Evolutionary conservation across 92 coral and sea anemone genomes (phyloP), one percentile per base, ranked within the genome.

Genomic region (Metridium senile): DNA sequence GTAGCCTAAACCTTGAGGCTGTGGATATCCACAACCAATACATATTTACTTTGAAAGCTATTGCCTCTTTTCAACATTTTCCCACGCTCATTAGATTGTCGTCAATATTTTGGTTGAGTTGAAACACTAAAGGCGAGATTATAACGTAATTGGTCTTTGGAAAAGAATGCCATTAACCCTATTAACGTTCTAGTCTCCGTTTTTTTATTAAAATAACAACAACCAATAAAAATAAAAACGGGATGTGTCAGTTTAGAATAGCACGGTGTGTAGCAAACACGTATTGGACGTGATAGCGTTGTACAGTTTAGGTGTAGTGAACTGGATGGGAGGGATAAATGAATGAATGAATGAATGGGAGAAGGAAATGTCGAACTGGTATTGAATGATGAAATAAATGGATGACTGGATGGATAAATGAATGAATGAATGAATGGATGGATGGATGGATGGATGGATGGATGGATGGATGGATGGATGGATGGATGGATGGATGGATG

Each of bases 121-220:
- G 13, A 34, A 28, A 63, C 29, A 63, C 69, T 63, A 28, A 30
- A 21, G 69, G 69, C 69, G 27, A 63, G 45, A 28, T 61, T 61
- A 63, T 63, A 63, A 30, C 20, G 43, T 63, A 63, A 63, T 63
- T 63, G 69, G 43, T 28, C 39, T 63, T 63, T 63, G 10, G 31
- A 39, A 63, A 28, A 63, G 69, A 59, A 28, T 63, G 43, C 45
- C 69, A 63, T 63, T 63, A 63, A n/a, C 69, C 69, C 27, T 63
- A 63, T 63, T 63, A 63, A 63, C 69, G 69, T 63, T 63, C 17
- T 8, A 26, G 69, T 63, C 69, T 63, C 69, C 69, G 69, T 63
- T 63, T 63, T 28, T 63, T 30, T n/a, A 28, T 63, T 28, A 63
- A 63, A 63, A 4, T 63, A 29, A 26, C 27, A 63, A 63, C 69